Evolutionary conservation across 1,140 invertebrate species (phyloP).

Genomic region (Oscheius sp.): DNA sequence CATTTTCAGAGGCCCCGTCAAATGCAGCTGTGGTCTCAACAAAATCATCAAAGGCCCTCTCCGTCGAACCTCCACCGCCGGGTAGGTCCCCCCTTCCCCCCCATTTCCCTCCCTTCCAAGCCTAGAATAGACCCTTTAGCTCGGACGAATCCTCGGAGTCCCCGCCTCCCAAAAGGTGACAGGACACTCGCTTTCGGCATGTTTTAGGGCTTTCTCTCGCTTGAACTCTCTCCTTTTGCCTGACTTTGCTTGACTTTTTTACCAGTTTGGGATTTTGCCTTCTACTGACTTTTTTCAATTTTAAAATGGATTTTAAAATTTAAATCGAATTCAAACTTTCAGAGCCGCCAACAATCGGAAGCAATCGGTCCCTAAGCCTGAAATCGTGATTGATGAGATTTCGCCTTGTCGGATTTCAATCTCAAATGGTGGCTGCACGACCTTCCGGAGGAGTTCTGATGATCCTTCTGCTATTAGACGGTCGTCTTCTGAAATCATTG

Average conservation of each 20-base stretch:
- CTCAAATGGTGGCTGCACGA: conserved; percentile 57
- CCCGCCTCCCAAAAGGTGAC: too few species aligned
- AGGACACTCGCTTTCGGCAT: too few species aligned
- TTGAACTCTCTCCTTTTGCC: too few species aligned
- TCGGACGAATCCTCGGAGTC: too few species aligned
- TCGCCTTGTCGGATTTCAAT: conserved; percentile 51
- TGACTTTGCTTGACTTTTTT: too few species aligned
- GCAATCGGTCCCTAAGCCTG: conserved; percentile 39
- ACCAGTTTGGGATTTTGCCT: too few species aligned
- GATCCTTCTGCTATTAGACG: conserved; percentile 56
- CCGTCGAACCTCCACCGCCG: conserved; percentile 46
- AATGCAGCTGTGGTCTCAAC: conserved; percentile 45
- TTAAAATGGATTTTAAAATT: too few species aligned
- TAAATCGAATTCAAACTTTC: not conserved
- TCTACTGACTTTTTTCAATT: too few species aligned
- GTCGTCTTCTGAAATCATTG: conserved; percentile 57
- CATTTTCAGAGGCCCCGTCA: conserved; percentile 22
- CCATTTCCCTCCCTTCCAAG: too few species aligned
- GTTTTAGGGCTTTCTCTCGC: too few species aligned
- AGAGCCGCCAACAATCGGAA: conserved; percentile 19
- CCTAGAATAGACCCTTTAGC: too few species aligned
- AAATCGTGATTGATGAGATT: conserved; percentile 59
- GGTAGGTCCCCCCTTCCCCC: conserved; percentile 40
- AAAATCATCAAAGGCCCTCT: conserved; percentile 49
- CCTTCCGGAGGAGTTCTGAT: conserved; percentile 57